Percentiles rank a stretch among this genome's conserved stretches.
Conservation (phyloP, 2,888 invertebrate genomes). For the Ophion slaviceki region DNA sequence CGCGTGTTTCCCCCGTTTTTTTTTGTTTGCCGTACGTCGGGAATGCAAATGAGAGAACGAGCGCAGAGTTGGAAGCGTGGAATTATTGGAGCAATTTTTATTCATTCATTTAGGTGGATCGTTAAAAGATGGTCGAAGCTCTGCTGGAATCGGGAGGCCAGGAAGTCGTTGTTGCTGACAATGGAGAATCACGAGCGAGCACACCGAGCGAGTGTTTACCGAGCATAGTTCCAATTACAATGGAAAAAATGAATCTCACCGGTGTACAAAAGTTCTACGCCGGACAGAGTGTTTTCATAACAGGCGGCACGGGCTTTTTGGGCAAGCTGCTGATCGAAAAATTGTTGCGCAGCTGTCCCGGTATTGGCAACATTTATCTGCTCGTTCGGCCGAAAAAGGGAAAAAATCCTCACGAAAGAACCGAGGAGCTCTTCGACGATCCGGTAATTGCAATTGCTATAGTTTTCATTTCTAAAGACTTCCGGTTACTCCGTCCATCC, state of each 20-base stretch:
- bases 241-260: conserved; percentile 72
- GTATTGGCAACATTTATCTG: conserved; percentile 86
- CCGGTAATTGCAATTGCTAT: conserved; percentile 72
- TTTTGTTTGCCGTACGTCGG: neutral
- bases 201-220: conserved; percentile 75
- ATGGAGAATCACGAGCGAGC: conserved; percentile 71
- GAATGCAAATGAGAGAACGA: conserved; percentile 10
- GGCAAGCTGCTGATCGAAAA: conserved; percentile 90
- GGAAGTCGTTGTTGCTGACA: conserved; percentile 78
- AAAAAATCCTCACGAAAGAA: conserved; percentile 84
- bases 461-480: neutral
- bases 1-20: conserved; percentile 14
- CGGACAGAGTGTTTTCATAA: conserved; percentile 85
- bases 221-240: conserved; percentile 65
- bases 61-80: neutral
- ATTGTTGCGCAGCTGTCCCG: conserved; percentile 87
- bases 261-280: conserved; percentile 85
- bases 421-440: conserved; percentile 84
- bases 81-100: neutral
- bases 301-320: conserved; percentile 88
- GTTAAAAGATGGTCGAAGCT: conserved; percentile 80
- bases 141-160: conserved; percentile 80
- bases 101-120: conserved; percentile 16
- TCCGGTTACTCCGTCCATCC: no score
- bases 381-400: conserved; percentile 86